These are phyloP conservation scores for Polydrusus tereticollis DNA, from an alignment of 2,888 invertebrate genomes.

Conservation along the genomic window DNA sequence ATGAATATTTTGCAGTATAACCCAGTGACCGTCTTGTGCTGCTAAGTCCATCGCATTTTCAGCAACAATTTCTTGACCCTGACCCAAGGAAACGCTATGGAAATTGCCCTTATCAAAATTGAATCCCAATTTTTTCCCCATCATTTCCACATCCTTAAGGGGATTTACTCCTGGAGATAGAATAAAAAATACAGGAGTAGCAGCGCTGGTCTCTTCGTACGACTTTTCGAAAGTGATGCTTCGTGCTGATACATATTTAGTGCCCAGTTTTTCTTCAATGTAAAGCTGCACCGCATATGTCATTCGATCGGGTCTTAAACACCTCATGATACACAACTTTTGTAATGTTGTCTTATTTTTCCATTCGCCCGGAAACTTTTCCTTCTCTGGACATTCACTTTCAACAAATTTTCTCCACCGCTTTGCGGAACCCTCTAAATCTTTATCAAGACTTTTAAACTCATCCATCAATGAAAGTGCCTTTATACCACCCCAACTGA, in stretches of 20 bases:
- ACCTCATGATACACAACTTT: slow-evolving; percentile 91
- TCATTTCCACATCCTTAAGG: slow-evolving; percentile 89
- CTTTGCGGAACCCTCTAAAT: slow-evolving; percentile 91
- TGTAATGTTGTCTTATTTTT: slow-evolving; percentile 90
- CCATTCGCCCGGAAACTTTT: slow-evolving; percentile 97
- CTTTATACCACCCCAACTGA: slow-evolving; percentile 92
- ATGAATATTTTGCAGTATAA: slow-evolving; percentile 93
- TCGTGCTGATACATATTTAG: slow-evolving; percentile 84
- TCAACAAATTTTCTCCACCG: slow-evolving; percentile 95
- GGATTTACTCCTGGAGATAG: slow-evolving; percentile 96
- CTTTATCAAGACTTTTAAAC: slow-evolving; percentile 88
- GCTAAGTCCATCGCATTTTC: slow-evolving; percentile 88
- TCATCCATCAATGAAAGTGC: slow-evolving; percentile 82
- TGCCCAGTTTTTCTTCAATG: slow-evolving; percentile 90
- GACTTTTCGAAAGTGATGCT: slow-evolving; percentile 87
- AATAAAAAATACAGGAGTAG: slow-evolving; percentile 93
- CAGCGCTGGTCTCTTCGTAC: slow-evolving; percentile 85
- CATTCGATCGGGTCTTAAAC: slow-evolving; percentile 93
- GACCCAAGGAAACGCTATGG: slow-evolving; percentile 93
- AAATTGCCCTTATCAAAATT: slow-evolving; percentile 85
- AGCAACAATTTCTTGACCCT: slow-evolving; percentile 94
- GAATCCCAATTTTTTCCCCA: slow-evolving; percentile 86
- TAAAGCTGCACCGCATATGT: slow-evolving; percentile 91
- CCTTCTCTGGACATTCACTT: slow-evolving; percentile 92
- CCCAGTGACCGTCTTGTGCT: slow-evolving; percentile 88